phyloP scores from a whole-genome alignment of 2,797 vertebrate genomes.

The Phoxinus dragarum region DNA sequence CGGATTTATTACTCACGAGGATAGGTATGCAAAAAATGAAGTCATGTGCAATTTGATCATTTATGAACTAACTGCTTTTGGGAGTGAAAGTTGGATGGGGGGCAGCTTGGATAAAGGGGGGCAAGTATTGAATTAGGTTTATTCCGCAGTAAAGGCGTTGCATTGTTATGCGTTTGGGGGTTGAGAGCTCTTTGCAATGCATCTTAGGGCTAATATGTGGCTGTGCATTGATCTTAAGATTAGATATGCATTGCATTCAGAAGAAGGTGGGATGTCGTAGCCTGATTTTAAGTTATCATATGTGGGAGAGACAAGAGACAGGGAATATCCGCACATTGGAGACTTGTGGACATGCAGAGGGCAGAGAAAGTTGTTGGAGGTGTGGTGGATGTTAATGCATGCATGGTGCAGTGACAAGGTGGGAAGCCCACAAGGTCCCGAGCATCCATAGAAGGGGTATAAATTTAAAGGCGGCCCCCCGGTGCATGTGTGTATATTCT shows the following conservation, averaged over 20 bases:
- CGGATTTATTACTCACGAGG: conserved; percentile 45
- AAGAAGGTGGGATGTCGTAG: neutral
- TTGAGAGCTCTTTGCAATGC: neutral
- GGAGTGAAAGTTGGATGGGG: conserved; percentile 39
- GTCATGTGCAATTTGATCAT: conserved; percentile 5
- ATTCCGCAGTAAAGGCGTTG: conserved; percentile 29
- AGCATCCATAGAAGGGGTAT: conserved; percentile 31
- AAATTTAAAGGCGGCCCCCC: conserved; percentile 21
- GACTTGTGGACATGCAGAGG: conserved; percentile 10
- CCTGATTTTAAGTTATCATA: neutral
- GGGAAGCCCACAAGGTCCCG: conserved; percentile 8
- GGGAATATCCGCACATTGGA: neutral
- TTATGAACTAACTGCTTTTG: conserved; percentile 15
- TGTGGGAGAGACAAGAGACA: neutral
- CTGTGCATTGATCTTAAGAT: neutral
- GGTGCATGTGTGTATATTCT: conserved; percentile 29
- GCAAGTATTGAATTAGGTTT: conserved; percentile 14
- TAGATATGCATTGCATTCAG: neutral
- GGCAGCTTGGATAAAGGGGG: conserved; percentile 6
- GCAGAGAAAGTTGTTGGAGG: conserved; percentile 42
- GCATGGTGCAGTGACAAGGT: conserved; percentile 27
- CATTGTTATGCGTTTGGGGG: neutral
- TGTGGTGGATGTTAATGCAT: conserved; percentile 26
- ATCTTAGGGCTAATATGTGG: neutral
- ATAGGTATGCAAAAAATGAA: conserved; percentile 16